These are phyloP conservation scores for Diacarnus erythraeanus DNA, from an alignment of 37 sponge, comb jelly and placozoan species.

Conservation along the genomic window DNA sequence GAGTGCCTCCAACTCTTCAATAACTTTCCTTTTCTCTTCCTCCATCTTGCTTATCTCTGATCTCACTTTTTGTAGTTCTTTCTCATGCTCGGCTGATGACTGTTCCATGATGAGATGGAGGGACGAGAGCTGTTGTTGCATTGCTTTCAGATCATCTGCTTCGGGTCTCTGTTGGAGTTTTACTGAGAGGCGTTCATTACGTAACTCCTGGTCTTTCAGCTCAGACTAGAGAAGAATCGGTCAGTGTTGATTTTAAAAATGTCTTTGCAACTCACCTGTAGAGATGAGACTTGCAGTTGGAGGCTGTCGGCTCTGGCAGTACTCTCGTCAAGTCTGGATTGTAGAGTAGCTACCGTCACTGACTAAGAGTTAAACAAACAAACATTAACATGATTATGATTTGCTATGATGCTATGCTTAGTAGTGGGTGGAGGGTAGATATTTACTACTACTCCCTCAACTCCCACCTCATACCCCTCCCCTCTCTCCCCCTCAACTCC, in stretches of 20 bases:
- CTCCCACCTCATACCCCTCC: too few species aligned
- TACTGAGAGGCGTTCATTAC: conserved; percentile 56
- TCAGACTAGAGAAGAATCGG: conserved; percentile 21
- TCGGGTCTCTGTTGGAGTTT: conserved; percentile 67
- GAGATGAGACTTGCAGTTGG: conserved; percentile 34
- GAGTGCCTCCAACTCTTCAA: conserved; percentile 2
- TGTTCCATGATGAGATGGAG: conserved; percentile 66
- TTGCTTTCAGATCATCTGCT: conserved; percentile 70
- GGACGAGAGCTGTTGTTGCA: conserved; percentile 68
- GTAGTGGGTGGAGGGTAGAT: too few species aligned
- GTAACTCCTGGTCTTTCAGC: conserved; percentile 67
- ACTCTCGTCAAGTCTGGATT: conserved; percentile 59
- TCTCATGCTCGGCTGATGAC: conserved; percentile 32
- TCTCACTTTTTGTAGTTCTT: conserved; percentile 1
- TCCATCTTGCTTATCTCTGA: conserved; percentile 2
- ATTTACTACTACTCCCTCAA: too few species aligned
- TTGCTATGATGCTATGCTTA: too few species aligned
- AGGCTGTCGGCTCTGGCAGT: conserved; percentile 29
- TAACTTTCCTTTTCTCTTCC: conserved; percentile 27
- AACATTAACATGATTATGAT: too few species aligned
- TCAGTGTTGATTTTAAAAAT: too few species aligned
- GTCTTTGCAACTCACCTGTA: conserved; percentile 39
- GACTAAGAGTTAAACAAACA: conserved; percentile 13
- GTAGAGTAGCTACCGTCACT: conserved; percentile 15
- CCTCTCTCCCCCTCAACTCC: neutral